Evolutionary conservation across 2,888 invertebrate species (phyloP), one percentile per base, ranked within the genome.

Genomic region (Antitype chi): DNA sequence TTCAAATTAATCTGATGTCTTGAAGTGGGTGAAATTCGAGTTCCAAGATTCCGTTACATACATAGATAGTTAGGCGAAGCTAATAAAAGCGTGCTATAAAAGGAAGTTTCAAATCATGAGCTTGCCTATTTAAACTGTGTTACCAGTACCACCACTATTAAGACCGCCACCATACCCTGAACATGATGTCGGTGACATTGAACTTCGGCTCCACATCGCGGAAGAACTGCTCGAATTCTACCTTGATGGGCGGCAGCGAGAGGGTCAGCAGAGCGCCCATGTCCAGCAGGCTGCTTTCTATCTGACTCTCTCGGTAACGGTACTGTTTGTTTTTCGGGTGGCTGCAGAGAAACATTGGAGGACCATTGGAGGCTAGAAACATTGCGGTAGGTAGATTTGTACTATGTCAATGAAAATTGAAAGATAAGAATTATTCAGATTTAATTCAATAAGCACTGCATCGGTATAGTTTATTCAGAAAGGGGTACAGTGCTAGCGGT

Each of bases 131-230:
- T 9, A 59, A 57, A 23, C 20, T 43, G 20, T 38, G 20, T 38
- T 20, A 64, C 28, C n/a, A 64, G 17, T 28, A 13, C n/a, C 52
- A n/a, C 17, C 20, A 53, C 5, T 57, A 20, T 15, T n/a, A 20
- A 23, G 49, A 38, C 2, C 23, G 17, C 9, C 11, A 11, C 23
- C 69, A n/a, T 80, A 88, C 88, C 78, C 52, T 73, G 63, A 82
- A 83, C 85, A 88, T 88, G 43, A 88, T 43, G 25, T 88, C 82
- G 1, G 88, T 82, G 38, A 88, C 32, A 60, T 88, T 88, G 47
- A 78, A 76, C 20, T 52, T 0, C 0, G 71, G 57, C 11, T 81
- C 70, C 1, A 83, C 77, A 0, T 71, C 63, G 0, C 43, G 62
- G 25, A 86, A 43, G 71, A 87, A 87, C 52, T 63, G 60, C 11